phyloP scores from a whole-genome alignment of 92 coral and sea anemone species.

The Epizoanthus stellaris region DNA sequence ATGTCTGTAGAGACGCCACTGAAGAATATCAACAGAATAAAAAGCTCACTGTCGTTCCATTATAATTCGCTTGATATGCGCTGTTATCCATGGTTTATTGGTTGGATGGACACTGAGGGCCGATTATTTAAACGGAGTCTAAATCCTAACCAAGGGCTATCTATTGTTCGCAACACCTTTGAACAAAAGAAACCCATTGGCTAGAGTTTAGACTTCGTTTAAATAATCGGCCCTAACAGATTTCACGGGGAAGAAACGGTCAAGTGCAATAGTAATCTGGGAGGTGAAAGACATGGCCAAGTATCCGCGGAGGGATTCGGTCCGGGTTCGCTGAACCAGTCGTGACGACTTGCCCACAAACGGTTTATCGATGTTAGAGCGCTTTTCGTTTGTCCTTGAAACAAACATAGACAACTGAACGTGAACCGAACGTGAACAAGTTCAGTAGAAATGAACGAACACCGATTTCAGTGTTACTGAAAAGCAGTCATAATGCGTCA shows the following conservation, averaged over 20 bases:
- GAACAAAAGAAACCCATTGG: no score
- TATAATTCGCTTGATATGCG: constrained; percentile 7
- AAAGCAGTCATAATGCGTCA: no score
- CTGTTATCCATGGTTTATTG: constrained; percentile 37
- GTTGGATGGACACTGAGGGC: neutral
- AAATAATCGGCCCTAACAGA: neutral
- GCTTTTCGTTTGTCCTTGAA: no score
- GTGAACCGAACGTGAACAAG: no score
- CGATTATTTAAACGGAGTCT: no score
- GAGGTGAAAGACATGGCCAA: neutral
- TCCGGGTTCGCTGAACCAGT: neutral
- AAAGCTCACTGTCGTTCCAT: constrained; percentile 24
- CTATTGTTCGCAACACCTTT: no score
- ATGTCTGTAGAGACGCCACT: neutral
- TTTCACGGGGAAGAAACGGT: constrained; percentile 16
- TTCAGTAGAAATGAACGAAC: no score
- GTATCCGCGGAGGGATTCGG: constrained; percentile 11
- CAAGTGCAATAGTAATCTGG: constrained; percentile 20
- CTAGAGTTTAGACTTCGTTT: no score
- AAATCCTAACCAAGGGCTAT: no score
- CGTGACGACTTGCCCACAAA: neutral
- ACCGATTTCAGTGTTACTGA: no score
- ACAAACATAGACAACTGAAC: no score
- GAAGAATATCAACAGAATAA: neutral
- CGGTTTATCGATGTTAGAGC: neutral